Evolutionary conservation across 2,797 vertebrate genomes (phyloP).

Genomic region (Arctocebus calabarensis): DNA sequence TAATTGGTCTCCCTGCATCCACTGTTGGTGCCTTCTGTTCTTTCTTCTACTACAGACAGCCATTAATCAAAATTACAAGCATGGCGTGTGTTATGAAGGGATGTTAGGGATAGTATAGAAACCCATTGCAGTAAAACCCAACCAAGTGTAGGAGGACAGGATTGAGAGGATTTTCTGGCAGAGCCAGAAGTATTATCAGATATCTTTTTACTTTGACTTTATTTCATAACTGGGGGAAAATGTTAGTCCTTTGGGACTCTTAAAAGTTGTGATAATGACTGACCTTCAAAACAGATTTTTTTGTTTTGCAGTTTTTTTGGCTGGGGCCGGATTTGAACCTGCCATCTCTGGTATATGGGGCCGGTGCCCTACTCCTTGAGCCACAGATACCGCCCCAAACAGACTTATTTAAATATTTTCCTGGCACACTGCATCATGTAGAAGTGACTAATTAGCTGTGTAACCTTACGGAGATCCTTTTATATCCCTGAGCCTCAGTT

Average conservation of each 20-base stretch:
- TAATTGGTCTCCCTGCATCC: neutral
- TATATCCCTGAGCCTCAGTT: neutral
- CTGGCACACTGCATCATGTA: neutral
- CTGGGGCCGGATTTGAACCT: too few relatives aligned
- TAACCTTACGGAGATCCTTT: neutral
- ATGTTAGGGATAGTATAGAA: neutral
- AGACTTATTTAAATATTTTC: neutral
- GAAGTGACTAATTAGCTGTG: neutral
- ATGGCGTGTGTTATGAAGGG: neutral
- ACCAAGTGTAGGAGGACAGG: neutral
- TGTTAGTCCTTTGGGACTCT: neutral
- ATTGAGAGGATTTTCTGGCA: neutral
- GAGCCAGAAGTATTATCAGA: neutral
- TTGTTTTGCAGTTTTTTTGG: too few relatives aligned
- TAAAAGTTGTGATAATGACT: neutral
- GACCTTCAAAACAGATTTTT: constrained; percentile 13
- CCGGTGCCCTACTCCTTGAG: too few relatives aligned
- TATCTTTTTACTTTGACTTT: neutral
- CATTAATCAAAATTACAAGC: neutral
- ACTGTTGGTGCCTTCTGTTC: neutral
- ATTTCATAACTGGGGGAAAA: neutral
- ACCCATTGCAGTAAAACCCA: neutral
- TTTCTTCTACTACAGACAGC: neutral
- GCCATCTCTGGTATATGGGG: too few relatives aligned
- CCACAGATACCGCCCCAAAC: too few relatives aligned